Evolutionary conservation across 2,113 vertebrate genomes (phyloP).

Genomic region (Turnix velox): DNA sequence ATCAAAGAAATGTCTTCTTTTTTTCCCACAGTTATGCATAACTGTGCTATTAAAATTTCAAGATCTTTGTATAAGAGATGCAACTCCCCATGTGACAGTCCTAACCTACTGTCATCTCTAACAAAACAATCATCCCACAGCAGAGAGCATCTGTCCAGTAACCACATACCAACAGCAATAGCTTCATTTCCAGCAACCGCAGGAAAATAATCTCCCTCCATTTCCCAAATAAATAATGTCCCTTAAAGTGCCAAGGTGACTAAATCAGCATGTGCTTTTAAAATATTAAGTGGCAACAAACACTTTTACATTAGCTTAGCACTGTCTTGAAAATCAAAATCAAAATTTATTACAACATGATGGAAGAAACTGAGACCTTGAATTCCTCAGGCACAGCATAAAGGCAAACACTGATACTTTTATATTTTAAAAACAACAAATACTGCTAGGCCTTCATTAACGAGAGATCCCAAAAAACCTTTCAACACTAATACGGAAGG

Average conservation of each 20-base stretch:
- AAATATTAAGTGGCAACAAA: neutral
- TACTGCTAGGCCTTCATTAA: neutral
- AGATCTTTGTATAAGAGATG: neutral
- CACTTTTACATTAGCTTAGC: neutral
- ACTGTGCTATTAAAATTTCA: neutral
- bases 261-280: neutral
- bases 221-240: neutral
- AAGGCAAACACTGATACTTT: neutral
- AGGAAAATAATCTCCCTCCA: neutral
- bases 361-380: neutral
- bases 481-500: neutral
- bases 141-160: neutral
- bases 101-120: neutral
- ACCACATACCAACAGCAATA: neutral
- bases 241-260: neutral
- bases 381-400: neutral
- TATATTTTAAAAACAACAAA: neutral
- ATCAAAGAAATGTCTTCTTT: neutral
- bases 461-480: neutral
- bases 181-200: neutral
- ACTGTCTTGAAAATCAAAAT: neutral
- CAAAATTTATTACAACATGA: neutral
- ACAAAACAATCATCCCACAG: neutral
- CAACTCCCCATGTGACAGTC: neutral
- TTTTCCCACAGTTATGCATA: neutral